Base-by-base conservation (phyloP, 2,888 invertebrate species). In the Isoperla grammatica region DNA sequence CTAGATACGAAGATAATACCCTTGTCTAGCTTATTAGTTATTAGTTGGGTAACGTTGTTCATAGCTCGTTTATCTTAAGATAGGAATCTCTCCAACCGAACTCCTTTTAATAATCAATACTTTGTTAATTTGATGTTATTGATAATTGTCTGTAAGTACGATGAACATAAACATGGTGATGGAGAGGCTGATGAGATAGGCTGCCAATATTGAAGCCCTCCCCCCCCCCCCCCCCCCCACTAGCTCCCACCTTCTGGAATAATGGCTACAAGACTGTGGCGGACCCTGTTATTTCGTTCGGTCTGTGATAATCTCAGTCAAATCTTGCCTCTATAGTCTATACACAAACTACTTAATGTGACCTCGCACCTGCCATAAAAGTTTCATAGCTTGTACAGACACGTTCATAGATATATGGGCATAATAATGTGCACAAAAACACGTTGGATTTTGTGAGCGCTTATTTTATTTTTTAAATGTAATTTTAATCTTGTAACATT, bases 311-410 rank as follows among this genome's bases (percentile, higher is more conserved):
- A 29, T 29, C 29, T 29, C 29, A 29, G 29, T 29, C 5, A 29
- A 29, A 29, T 29, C 29, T 29, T 29, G 8, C 29, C 4, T 29
- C 29, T 29, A 29, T 4, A 29, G 8, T 29, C 29, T 29, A 29
- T 4, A 29, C 29, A 29, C 29, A 29, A 29, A 29, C 29, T 29
- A 29, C 29, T 29, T 8, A 48, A 56, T 35, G 46, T 57, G 57
- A 57, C 35, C 57, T 48, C 9, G 19, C 57, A 57, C 57, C 57
- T 57, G 57, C 57, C 15, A 35, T 29, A 40, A 42, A 42, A 22
- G 40, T 8, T n/a, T 6, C 8, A 29, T 29, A 8, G 8, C n/a
- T 15, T 13, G 39, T 39, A 54, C 54, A 54, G 54, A 19, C 17
- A 1, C 40, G n/a, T 9, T 54, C 54, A 54, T 29, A 29, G 29